Conservation (phyloP, 1,140 invertebrate species). For the Dendroctonus valens region DNA sequence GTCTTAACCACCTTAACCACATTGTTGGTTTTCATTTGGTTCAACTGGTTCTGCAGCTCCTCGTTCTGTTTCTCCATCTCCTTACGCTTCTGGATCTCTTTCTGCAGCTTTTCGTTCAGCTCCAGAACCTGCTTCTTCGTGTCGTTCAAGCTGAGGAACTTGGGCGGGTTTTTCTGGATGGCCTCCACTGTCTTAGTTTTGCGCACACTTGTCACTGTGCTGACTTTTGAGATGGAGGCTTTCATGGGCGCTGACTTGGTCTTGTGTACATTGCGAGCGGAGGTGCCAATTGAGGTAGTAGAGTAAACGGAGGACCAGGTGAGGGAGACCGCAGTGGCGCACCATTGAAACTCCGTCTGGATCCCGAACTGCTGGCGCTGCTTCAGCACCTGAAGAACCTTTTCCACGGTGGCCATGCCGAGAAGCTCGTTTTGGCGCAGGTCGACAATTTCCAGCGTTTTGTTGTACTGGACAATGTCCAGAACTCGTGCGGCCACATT, state of each 20-base stretch:
- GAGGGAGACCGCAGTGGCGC: conserved; percentile 36
- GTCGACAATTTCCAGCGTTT: conserved; percentile 64
- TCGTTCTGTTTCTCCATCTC: conserved; percentile 42
- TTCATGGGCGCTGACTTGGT: conserved; percentile 40
- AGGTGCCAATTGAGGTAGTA: conserved; percentile 23
- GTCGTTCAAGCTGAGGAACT: conserved; percentile 17
- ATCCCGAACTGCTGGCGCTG: conserved; percentile 39
- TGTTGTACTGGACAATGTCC: conserved; percentile 63
- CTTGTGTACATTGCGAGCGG: conserved; percentile 35
- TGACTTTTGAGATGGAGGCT: conserved; percentile 26
- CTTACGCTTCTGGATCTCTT: conserved; percentile 40
- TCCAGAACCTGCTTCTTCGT: conserved; percentile 38
- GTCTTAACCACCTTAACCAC: too few species aligned
- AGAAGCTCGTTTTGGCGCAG: conserved; percentile 60
- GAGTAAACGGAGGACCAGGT: conserved; percentile 35
- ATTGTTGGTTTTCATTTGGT: conserved; percentile 29
- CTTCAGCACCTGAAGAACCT: conserved; percentile 43
- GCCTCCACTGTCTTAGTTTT: conserved; percentile 39
- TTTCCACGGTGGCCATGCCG: conserved; percentile 47
- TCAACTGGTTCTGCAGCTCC: conserved; percentile 39
- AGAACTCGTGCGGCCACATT: conserved; percentile 58
- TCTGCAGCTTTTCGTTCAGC: conserved; percentile 37
- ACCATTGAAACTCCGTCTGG: conserved; percentile 45
- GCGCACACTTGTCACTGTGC: conserved; percentile 29
- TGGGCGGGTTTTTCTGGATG: conserved; percentile 26